These are phyloP conservation scores for Agriopis leucophaearia DNA, from an alignment of 2,888 invertebrate genomes.

Conservation along the genomic window DNA sequence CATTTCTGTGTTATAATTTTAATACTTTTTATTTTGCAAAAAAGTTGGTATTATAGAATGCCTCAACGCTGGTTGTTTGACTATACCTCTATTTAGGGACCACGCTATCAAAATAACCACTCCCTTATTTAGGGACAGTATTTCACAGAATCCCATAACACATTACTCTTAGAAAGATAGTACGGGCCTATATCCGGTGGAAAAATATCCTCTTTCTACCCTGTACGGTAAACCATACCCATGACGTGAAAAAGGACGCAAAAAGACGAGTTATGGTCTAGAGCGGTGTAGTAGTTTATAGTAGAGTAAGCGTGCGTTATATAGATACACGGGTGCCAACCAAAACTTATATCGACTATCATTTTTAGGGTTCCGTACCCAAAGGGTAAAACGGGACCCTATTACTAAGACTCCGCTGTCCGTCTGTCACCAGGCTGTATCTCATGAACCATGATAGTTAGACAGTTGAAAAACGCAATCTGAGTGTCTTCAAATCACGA, in stretches of 20 bases:
- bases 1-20: too few species aligned
- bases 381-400: too few species aligned
- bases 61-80: not conserved
- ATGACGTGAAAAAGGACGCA: conserved; percentile 18
- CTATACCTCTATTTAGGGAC: not conserved
- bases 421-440: too few species aligned
- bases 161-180: conserved; percentile 27
- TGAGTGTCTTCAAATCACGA: too few species aligned
- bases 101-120: conserved; percentile 2
- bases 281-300: conserved; percentile 4
- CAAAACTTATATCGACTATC: not conserved
- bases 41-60: not conserved
- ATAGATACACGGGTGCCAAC: not conserved
- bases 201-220: conserved; percentile 9
- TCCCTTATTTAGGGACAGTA: conserved; percentile 23
- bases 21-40: too few species aligned
- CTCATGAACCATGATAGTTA: too few species aligned
- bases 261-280: conserved; percentile 10
- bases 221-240: conserved; percentile 8
- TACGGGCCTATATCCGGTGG: conserved; percentile 16
- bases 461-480: too few species aligned
- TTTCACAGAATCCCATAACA: conserved; percentile 29
- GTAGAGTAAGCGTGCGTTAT: not conserved
- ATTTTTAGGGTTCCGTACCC: too few species aligned
- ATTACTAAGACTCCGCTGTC: too few species aligned